Percentiles rank a stretch among this genome's conserved stretches.
These are phyloP conservation scores for Montipora sp. DNA, from an alignment of 64 coral and sea anemone genomes.

Conservation along the genomic window DNA sequence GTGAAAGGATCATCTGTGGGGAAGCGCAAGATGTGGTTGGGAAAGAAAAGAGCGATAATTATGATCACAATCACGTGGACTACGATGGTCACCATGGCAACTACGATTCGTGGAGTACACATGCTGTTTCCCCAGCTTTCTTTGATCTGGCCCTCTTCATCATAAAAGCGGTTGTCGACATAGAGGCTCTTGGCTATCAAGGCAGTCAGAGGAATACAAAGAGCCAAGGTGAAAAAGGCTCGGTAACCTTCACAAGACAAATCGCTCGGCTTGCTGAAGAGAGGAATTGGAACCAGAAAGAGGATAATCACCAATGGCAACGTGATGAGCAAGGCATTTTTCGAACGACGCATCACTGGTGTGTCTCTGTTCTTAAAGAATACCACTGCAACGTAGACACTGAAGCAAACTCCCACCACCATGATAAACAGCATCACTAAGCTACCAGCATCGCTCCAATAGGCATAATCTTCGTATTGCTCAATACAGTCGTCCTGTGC, in stretches of 20 bases:
- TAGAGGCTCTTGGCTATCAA: constrained; percentile 71
- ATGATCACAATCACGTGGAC: constrained; percentile 77
- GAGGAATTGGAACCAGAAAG: constrained; percentile 83
- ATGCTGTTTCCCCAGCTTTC: constrained; percentile 55
- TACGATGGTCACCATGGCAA: constrained; percentile 61
- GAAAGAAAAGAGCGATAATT: constrained; percentile 56
- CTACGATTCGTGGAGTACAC: constrained; percentile 69
- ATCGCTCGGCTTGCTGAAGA: constrained; percentile 82
- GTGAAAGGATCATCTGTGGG: constrained; percentile 66
- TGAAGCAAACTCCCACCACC: constrained; percentile 82
- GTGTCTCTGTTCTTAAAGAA: constrained; percentile 79
- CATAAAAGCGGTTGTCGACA: constrained; percentile 79
- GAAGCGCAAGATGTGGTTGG: constrained; percentile 67
- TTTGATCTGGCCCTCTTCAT: constrained; percentile 71
- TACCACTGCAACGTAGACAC: constrained; percentile 74
- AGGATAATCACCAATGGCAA: constrained; percentile 84
- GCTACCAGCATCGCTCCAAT: constrained; percentile 87
- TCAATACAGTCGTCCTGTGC: constrained; percentile 72
- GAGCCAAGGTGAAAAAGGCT: constrained; percentile 76
- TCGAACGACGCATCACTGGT: constrained; percentile 82
- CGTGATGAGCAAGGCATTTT: constrained; percentile 70
- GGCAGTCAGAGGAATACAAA: constrained; percentile 86
- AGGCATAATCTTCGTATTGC: constrained; percentile 85
- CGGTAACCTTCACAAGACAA: constrained; percentile 86
- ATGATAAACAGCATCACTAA: constrained; percentile 89